phyloP scores from a whole-genome alignment of 2,888 invertebrate species.

The Eretmocerus hayati region DNA sequence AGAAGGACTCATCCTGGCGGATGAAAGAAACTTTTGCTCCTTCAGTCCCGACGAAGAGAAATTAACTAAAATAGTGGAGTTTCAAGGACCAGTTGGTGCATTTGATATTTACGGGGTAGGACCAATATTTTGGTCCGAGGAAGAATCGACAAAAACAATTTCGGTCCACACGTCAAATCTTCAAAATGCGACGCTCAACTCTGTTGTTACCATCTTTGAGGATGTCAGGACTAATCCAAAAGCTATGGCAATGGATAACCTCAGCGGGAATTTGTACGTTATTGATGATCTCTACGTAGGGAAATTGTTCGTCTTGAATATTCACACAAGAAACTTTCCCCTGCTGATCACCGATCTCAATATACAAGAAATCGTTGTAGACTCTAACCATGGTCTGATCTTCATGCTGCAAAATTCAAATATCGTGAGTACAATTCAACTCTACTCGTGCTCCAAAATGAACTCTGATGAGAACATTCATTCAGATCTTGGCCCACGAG shows the following conservation, averaged over 20 bases:
- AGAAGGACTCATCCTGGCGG: too few species aligned
- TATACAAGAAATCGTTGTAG: constrained; percentile 5
- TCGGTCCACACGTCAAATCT: not conserved
- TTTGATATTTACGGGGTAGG: not conserved
- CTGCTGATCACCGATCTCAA: not conserved
- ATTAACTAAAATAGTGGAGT: not conserved
- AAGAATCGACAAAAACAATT: not conserved
- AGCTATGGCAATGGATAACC: not conserved
- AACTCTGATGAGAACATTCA: too few species aligned
- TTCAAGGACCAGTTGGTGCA: not conserved
- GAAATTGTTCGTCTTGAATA: not conserved
- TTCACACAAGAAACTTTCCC: not conserved
- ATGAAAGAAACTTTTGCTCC: not conserved
- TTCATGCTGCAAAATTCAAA: constrained; percentile 3
- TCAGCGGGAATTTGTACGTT: not conserved
- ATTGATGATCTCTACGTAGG: not conserved
- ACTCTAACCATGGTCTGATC: not conserved
- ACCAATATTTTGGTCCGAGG: not conserved
- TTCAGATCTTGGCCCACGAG: too few species aligned
- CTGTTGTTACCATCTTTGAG: not conserved
- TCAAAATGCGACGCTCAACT: not conserved
- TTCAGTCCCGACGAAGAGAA: not conserved
- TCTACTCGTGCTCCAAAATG: too few species aligned
- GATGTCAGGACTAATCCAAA: not conserved
- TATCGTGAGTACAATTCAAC: constrained; percentile 6